Percentiles rank a stretch among this genome's conserved stretches.
Conservation (phyloP, 1,140 invertebrate genomes). For the Euwallacea similis region DNA sequence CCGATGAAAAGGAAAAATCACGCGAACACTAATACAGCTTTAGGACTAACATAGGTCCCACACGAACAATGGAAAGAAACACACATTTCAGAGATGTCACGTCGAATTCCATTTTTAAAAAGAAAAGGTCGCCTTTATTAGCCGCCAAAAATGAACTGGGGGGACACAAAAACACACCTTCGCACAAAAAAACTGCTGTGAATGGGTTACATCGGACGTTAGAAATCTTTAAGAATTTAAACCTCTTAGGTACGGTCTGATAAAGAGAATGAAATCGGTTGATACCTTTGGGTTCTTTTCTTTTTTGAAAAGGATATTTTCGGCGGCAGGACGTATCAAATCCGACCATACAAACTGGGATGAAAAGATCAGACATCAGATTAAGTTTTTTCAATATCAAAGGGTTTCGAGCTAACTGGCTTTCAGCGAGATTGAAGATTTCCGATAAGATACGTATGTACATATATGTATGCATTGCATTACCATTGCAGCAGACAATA, state of each 20-base stretch:
- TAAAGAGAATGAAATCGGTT: constrained; percentile 25
- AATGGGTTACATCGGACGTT: constrained; percentile 20
- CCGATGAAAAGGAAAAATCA: constrained; percentile 1
- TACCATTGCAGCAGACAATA: no score
- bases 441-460: background rate
- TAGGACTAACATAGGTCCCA: constrained; percentile 1
- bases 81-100: constrained; percentile 16
- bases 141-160: constrained; percentile 30
- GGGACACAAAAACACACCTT: constrained; percentile 25
- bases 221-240: constrained; percentile 29
- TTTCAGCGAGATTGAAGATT: constrained; percentile 13
- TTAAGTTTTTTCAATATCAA: constrained; percentile 19
- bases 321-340: constrained; percentile 6
- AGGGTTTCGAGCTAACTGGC: constrained; percentile 13
- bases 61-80: constrained; percentile 10
- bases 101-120: constrained; percentile 3
- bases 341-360: constrained; percentile 17
- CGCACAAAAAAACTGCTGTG: constrained; percentile 12
- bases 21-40: background rate
- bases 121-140: constrained; percentile 22
- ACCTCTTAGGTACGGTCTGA: constrained; percentile 30
- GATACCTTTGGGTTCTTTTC: constrained; percentile 16
- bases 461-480: no score
- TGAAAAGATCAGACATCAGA: constrained; percentile 15
- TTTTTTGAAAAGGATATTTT: constrained; percentile 18